These are phyloP conservation scores for Stenoptilia bipunctidactyla DNA, from an alignment of 2,888 invertebrate genomes.

Conservation along the genomic window DNA sequence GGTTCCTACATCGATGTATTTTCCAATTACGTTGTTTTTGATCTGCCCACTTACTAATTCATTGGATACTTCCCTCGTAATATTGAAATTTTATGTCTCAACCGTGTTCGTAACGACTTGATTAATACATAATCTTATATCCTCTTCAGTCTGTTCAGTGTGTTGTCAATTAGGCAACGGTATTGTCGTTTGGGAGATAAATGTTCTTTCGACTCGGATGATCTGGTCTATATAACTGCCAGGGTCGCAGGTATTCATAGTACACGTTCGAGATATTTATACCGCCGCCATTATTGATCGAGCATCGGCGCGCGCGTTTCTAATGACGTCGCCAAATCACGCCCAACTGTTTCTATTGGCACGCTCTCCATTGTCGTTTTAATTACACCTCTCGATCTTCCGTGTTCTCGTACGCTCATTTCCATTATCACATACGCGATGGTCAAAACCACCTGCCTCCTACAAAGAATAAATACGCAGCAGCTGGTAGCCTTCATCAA, in stretches of 20 bases:
- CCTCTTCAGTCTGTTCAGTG: not conserved
- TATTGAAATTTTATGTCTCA: not conserved
- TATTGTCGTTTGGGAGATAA: conserved; percentile 5
- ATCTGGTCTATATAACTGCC: conserved; percentile 14
- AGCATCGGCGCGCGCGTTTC: conserved; percentile 34
- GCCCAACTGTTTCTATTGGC: conserved; percentile 52
- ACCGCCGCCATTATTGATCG: conserved; percentile 43
- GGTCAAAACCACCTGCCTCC: conserved; percentile 30
- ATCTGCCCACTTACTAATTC: conserved; percentile 23
- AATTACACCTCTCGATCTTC: conserved; percentile 31
- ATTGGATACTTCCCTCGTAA: not conserved
- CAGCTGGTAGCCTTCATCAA: conserved; percentile 53
- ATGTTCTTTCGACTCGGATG: not conserved
- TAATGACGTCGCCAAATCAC: conserved; percentile 32
- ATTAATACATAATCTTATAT: not conserved
- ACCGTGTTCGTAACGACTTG: not conserved
- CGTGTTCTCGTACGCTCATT: conserved; percentile 16
- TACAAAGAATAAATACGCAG: conserved; percentile 45
- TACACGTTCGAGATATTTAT: conserved; percentile 32
- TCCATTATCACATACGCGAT: conserved; percentile 21
- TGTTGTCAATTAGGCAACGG: not conserved
- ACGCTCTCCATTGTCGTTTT: conserved; percentile 32
- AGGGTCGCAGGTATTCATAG: conserved; percentile 36
- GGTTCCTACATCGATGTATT: conserved; percentile 30
- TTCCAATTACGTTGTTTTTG: conserved; percentile 34